These are phyloP conservation scores for Panulirus ornatus DNA, from an alignment of 1,140 invertebrate species.

Conservation along the genomic window DNA sequence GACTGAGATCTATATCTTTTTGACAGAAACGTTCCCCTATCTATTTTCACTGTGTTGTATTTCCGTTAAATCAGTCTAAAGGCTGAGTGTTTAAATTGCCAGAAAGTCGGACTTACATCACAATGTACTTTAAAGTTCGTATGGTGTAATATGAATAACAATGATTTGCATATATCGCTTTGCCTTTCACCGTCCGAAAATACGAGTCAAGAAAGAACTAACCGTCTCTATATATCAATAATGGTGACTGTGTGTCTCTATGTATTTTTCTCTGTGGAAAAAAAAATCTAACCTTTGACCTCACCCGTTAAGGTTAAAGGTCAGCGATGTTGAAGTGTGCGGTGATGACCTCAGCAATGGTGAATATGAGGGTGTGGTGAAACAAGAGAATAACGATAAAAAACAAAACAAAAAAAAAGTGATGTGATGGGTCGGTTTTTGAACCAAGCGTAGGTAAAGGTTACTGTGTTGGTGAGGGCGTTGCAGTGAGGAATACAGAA, in stretches of 20 bases:
- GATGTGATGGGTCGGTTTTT: not conserved
- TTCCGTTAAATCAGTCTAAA: too few relatives aligned
- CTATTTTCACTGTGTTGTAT: too few relatives aligned
- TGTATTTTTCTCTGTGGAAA: not conserved
- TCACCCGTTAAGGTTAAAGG: too few relatives aligned
- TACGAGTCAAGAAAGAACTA: not conserved
- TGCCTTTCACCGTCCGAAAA: not conserved
- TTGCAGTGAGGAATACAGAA: too few relatives aligned
- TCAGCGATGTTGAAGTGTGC: not conserved
- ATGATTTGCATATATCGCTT: too few relatives aligned
- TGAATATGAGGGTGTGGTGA: not conserved
- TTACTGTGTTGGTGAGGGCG: not conserved
- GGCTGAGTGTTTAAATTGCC: too few relatives aligned
- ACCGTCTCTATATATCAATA: not conserved
- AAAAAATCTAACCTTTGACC: not conserved
- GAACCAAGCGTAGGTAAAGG: not conserved
- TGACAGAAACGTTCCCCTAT: too few relatives aligned
- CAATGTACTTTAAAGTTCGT: too few relatives aligned
- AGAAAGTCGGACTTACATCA: too few relatives aligned
- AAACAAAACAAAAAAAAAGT: not conserved
- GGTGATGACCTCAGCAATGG: not conserved
- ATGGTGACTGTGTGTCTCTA: not conserved
- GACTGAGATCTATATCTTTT: too few relatives aligned
- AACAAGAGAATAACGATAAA: not conserved
- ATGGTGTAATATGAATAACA: too few relatives aligned